Conservation (phyloP, 2,888 invertebrate genomes). For the Adelognathus sp. region DNA sequence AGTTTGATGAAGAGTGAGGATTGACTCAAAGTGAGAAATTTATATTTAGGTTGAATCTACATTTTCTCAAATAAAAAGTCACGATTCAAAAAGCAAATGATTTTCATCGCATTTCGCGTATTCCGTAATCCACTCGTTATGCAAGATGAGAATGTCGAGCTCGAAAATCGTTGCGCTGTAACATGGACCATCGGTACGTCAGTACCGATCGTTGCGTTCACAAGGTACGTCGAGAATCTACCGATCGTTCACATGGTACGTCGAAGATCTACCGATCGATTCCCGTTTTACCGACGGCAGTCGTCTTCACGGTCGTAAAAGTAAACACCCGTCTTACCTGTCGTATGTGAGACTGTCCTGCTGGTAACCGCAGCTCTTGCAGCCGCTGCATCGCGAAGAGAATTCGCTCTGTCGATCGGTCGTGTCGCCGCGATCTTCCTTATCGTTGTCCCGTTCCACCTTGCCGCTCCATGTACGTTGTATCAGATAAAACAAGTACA, state of each 20-base stretch:
- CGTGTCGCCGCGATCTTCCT: constrained; percentile 62
- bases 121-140: too few relatives aligned
- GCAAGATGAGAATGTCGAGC: too few relatives aligned
- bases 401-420: constrained; percentile 75
- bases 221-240: neutral
- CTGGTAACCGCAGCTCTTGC: constrained; percentile 75
- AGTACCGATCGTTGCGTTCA: neutral
- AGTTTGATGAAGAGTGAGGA: too few relatives aligned
- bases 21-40: too few relatives aligned
- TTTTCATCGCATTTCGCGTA: too few relatives aligned
- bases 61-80: too few relatives aligned
- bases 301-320: neutral
- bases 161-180: neutral
- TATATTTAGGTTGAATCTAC: too few relatives aligned
- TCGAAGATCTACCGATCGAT: constrained; percentile 17
- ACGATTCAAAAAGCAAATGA: too few relatives aligned
- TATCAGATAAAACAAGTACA: constrained; percentile 86
- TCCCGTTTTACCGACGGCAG: constrained; percentile 20
- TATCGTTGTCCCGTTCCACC: constrained; percentile 74
- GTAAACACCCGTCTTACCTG: constrained; percentile 70
- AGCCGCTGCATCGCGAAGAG: constrained; percentile 75
- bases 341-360: constrained; percentile 77
- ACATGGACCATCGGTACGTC: neutral
- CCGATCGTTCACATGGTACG: too few relatives aligned
- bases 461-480: constrained; percentile 87